Percentiles rank a stretch among this genome's conserved stretches.
phyloP scores from a whole-genome alignment of 2,888 invertebrate genomes.

The Allygus modestus region DNA sequence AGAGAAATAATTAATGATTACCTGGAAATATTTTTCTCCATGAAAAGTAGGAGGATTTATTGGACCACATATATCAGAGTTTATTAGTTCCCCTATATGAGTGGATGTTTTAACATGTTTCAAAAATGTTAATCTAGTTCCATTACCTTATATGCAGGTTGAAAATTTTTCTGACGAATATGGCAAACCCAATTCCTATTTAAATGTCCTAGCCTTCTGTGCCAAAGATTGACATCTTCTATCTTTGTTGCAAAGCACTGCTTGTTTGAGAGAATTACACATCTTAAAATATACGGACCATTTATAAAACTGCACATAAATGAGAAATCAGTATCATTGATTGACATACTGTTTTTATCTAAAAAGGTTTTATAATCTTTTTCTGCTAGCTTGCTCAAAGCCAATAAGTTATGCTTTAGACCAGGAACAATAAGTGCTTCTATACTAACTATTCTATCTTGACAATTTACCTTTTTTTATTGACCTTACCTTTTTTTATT shows the following conservation, averaged over 20 bases:
- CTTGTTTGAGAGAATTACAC: neutral
- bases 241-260: neutral
- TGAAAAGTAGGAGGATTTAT: conserved; percentile 67
- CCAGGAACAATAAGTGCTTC: conserved; percentile 49
- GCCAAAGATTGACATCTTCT: conserved; percentile 51
- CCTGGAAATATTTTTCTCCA: conserved; percentile 68
- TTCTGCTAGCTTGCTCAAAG: conserved; percentile 23
- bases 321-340: neutral
- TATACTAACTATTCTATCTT: conserved; percentile 5
- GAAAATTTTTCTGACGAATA: conserved; percentile 1
- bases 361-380: conserved; percentile 2
- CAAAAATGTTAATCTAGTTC: conserved; percentile 44
- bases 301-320: conserved; percentile 20
- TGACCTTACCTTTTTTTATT: conserved; percentile 47
- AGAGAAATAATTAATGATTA: conserved; percentile 71
- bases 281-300: conserved; percentile 37
- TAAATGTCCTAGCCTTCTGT: conserved; percentile 52
- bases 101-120: conserved; percentile 46
- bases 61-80: conserved; percentile 70
- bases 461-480: neutral
- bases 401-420: conserved; percentile 50
- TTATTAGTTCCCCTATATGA: conserved; percentile 66
- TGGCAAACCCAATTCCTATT: conserved; percentile 46
- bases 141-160: conserved; percentile 13
- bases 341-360: neutral